Percentiles rank a stretch among this genome's conserved stretches.
Conservation (phyloP, 2,888 invertebrate genomes). For the Chorisops tibialis region DNA sequence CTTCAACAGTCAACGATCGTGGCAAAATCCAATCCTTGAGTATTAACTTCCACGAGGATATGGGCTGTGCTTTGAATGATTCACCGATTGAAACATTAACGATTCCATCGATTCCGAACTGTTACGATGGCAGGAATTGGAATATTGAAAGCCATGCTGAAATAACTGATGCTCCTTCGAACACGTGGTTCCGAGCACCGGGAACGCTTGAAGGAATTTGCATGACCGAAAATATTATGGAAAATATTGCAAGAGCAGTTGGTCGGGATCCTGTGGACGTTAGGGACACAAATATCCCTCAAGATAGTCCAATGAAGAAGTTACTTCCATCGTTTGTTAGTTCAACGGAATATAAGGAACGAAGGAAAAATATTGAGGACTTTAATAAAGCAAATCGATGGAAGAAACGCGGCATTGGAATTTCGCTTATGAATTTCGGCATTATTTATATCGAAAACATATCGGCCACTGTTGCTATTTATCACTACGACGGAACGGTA, state of each 20-base stretch:
- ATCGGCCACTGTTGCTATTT: constrained; percentile 60
- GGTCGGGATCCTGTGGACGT: constrained; percentile 58
- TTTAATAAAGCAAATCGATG: constrained; percentile 68
- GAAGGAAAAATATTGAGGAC: constrained; percentile 54
- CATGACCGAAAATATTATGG: constrained; percentile 60
- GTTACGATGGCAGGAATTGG: constrained; percentile 65
- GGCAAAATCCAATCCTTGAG: constrained; percentile 57
- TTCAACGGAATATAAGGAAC: constrained; percentile 54
- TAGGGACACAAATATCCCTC: constrained; percentile 53
- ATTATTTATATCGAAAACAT: constrained; percentile 52
- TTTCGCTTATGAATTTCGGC: constrained; percentile 64
- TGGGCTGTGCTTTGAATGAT: constrained; percentile 56
- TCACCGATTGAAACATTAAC: constrained; percentile 45
- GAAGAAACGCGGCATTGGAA: constrained; percentile 67
- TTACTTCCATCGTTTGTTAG: constrained; percentile 54
- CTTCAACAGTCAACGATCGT: constrained; percentile 57
- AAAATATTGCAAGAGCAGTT: constrained; percentile 56
- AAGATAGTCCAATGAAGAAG: constrained; percentile 39
- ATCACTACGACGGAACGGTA: constrained; percentile 64
- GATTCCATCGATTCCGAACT: constrained; percentile 51
- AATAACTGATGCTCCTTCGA: constrained; percentile 61
- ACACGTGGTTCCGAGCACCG: constrained; percentile 63
- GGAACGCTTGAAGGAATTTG: constrained; percentile 57
- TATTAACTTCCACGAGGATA: constrained; percentile 42
- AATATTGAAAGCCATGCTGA: constrained; percentile 63